Base-by-base conservation (phyloP, 2,888 invertebrate genomes). In the Gasteruption jaculator region DNA sequence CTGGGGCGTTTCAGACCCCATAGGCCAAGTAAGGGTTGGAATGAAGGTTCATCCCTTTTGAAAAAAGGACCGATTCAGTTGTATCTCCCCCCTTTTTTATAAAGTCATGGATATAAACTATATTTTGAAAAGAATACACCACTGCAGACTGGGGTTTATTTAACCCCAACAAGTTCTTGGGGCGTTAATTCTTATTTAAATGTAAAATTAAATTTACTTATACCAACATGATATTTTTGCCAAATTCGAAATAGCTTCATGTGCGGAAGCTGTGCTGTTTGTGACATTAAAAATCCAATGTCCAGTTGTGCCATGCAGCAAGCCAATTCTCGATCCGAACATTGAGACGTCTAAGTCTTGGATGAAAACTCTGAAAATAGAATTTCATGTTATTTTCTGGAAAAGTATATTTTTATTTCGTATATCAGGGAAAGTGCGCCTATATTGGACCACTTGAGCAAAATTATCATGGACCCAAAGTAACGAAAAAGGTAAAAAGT, bases 291-390 rank as follows among this genome's bases (percentile, higher is more conserved):
- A 74, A 27, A 84, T 69, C 78, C 79, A 81, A 15, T 70, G 60
- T 12, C 80, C 83, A 0, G 75, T 78, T 58, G 76, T 75, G 1
- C 83, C 82, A 51, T 83, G 80, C 19, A 85, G 68, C 18, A 84
- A 63, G 1, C 78, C 79, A 45, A 85, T 64, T 32, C 75, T 74
- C 41, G 82, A 82, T 2, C 80, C 78, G 52, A 77, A 73, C 52
- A 72, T 71, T 5, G 76, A 76, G 16, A 83, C 73, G 53, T 83
- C 80, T 3, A 78, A 58, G 19, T 76, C 74, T 38, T 79, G 77
- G 15, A 78, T 72, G 25, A 84, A 61, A 65, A 76, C 75, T 16
- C 82, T 83, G 50, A 27, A 65, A 62, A 50, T 12, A 38, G 20
- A 26, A 6, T 26, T n/a, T 24, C 31, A 44, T 8, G 10, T 22